Base-by-base conservation (phyloP, 2,113 vertebrate genomes). In the Rhegmatorhina hoffmannsi region DNA sequence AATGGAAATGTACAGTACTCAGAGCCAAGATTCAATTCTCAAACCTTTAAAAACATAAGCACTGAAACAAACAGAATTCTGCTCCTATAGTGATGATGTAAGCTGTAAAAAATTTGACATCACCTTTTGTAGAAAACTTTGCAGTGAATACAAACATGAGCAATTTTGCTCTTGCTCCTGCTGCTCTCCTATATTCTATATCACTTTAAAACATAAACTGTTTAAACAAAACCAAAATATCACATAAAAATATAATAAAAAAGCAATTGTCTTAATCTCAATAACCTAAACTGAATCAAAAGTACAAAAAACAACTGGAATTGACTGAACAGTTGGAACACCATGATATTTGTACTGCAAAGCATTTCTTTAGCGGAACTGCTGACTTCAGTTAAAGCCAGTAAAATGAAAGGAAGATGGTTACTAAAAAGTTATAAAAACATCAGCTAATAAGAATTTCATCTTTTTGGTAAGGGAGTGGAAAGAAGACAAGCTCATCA, bases 341-440 rank as follows among this genome's bases (percentile, higher is more conserved):
- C 60, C n/a, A 46, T 63, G 26, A 52, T 67, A 58, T 53, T 55
- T 38, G 17, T 63, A 64, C 38, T 59, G 50, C 19, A 72, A 91
- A 90, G 12, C 28, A 78, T 78, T 94, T 94, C 59, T 96, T 96
- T 75, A 93, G 85, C 43, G 81, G 73, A 95, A 74, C 26, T 13
- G 40, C n/a, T 90, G 78, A 68, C 83, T 94, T 92, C 72, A 81
- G 74, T 80, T 89, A 74, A 86, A 94, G n/a, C 43, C 89, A 96
- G 67, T 96, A 90, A 95, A 97, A 95, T 60, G 60, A 94, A 91
- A 91, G 50, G 60, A 91, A 92, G 7, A 34, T 62, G 68, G 28
- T 38, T 46, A 17, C 59, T 36, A n/a, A 93, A 88, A 80, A 91
- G 47, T 36, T 80, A 75, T 85, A 59, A 84, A 70, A 84, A 85